Percentiles rank a stretch among this genome's conserved stretches.
phyloP scores from a whole-genome alignment of 2,888 invertebrate genomes.

The Cerceris rybyensis region DNA sequence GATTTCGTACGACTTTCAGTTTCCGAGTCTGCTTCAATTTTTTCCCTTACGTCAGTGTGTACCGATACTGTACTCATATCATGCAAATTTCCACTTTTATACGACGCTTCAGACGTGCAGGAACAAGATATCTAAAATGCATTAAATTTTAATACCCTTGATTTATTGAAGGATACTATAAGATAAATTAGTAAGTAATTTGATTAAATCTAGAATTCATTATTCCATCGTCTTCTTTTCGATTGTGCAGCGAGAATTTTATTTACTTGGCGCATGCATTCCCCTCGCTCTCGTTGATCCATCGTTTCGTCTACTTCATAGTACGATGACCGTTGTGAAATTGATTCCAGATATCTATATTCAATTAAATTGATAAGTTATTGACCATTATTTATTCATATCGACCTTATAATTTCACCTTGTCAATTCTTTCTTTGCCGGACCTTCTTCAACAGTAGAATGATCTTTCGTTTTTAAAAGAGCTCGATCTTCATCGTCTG shows the following conservation, averaged over 20 bases:
- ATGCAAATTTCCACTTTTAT: neutral
- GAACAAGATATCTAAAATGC: constrained; percentile 19
- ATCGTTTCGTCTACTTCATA: constrained; percentile 71
- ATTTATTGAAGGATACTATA: neutral
- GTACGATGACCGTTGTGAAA: constrained; percentile 63
- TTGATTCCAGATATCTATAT: constrained; percentile 49
- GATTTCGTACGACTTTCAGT: neutral
- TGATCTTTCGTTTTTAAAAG: constrained; percentile 26
- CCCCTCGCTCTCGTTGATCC: constrained; percentile 15
- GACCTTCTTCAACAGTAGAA: neutral
- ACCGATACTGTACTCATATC: constrained; percentile 9
- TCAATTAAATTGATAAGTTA: neutral
- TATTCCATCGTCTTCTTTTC: constrained; percentile 52
- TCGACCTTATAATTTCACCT: constrained; percentile 38
- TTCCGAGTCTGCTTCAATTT: constrained; percentile 4
- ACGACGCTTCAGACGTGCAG: constrained; percentile 34
- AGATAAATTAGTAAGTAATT: constrained; percentile 1
- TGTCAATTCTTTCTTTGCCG: constrained; percentile 36
- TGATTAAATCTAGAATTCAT: neutral
- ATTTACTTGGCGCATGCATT: constrained; percentile 33
- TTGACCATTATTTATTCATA: neutral
- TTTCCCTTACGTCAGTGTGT: constrained; percentile 4
- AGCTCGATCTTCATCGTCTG: constrained; percentile 21
- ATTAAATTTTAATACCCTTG: neutral
- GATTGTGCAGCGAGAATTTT: constrained; percentile 41